A percentile compares a stretch with the other conserved stretches of the same genome.
Conservation (phyloP, 2,113 vertebrate species). For the Turdus rufiventris region DNA sequence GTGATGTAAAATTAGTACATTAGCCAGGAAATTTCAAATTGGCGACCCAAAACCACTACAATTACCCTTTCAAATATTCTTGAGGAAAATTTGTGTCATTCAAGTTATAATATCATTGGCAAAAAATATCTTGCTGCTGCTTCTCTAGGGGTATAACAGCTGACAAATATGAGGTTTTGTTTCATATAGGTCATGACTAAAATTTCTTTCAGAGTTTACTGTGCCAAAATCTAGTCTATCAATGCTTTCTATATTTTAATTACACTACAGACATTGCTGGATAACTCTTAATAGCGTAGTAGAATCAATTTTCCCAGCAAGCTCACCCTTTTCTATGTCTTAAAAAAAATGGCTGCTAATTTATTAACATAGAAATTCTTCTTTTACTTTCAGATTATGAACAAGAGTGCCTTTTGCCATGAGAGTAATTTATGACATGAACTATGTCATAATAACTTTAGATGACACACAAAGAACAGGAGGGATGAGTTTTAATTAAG, state of each 20-base stretch:
- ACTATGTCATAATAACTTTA: neutral
- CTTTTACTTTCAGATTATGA: neutral
- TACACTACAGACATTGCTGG: neutral
- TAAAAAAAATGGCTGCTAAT: neutral
- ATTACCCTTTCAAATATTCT: neutral
- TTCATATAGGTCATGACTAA: neutral
- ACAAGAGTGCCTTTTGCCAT: neutral
- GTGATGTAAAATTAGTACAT: too few relatives aligned
- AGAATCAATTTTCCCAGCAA: neutral
- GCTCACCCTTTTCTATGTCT: neutral
- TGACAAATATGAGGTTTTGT: neutral
- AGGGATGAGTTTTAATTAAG: slow-evolving; percentile 1
- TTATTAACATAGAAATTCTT: neutral
- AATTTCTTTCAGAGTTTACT: neutral
- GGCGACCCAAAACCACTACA: too few relatives aligned
- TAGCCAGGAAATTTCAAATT: too few relatives aligned
- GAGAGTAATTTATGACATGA: neutral
- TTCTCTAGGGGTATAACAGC: neutral
- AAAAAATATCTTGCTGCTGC: neutral
- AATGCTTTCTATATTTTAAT: neutral
- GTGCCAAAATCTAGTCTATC: neutral
- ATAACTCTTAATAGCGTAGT: too few relatives aligned
- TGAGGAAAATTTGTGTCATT: neutral
- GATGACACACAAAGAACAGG: neutral
- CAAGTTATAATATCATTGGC: neutral